A percentile compares a stretch with the other conserved stretches of the same genome.
Evolutionary conservation across 2,888 invertebrate genomes (phyloP).

Genomic region (Mythimna lalbum): DNA sequence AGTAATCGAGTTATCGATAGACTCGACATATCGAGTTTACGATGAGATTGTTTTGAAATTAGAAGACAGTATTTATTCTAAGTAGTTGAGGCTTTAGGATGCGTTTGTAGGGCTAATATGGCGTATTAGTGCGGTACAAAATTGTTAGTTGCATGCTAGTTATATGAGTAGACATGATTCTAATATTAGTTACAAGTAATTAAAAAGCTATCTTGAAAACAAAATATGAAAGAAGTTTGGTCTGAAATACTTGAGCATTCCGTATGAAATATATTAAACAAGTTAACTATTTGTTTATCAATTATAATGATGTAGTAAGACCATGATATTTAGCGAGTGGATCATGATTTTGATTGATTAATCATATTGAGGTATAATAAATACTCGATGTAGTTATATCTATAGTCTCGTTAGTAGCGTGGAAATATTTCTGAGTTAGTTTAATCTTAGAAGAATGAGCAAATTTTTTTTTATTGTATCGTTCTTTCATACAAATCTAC

Average conservation of each 20-base stretch:
- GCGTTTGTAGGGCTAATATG: neutral
- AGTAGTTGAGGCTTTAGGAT: slow-evolving; percentile 16
- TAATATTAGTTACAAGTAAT: neutral
- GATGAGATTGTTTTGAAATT: neutral
- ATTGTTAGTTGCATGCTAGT: slow-evolving; percentile 37
- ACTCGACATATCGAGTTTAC: neutral
- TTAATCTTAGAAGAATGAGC: neutral
- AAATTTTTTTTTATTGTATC: neutral
- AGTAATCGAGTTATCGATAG: neutral
- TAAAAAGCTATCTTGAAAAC: slow-evolving; percentile 9
- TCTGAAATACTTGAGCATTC: too few species aligned
- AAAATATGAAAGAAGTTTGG: slow-evolving; percentile 1
- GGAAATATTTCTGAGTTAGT: neutral
- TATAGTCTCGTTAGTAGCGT: slow-evolving; percentile 1
- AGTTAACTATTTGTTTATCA: neutral
- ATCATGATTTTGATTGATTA: neutral
- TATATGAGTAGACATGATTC: neutral
- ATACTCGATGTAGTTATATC: neutral
- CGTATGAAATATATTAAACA: neutral
- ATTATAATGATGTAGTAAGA: neutral
- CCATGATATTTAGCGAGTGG: neutral
- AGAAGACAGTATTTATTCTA: too few species aligned
- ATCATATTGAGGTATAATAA: neutral
- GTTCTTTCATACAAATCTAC: slow-evolving; percentile 9
- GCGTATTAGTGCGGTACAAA: slow-evolving; percentile 20